phyloP scores from a whole-genome alignment of 2,888 invertebrate species.

The Seira ritae region DNA sequence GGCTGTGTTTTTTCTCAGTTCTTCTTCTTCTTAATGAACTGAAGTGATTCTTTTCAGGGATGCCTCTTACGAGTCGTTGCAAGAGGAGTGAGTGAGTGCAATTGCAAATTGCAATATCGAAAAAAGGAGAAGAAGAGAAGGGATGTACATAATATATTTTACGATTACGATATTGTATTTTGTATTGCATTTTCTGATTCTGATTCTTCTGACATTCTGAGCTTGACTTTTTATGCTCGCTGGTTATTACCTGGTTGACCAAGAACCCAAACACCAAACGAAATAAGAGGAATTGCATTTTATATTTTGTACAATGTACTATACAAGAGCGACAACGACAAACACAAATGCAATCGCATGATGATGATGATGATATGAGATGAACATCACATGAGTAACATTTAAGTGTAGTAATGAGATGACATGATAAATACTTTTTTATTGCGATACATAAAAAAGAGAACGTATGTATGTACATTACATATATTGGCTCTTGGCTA shows the following conservation, averaged over 20 bases:
- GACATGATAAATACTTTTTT: background rate
- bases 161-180: background rate
- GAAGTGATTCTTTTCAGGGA: conserved; percentile 29
- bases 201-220: background rate
- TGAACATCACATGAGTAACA: conserved; percentile 1
- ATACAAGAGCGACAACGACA: background rate
- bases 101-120: background rate
- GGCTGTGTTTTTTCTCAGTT: no score
- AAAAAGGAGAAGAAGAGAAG: conserved; percentile 35
- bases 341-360: conserved; percentile 23
- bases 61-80: no score
- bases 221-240: conserved; percentile 10
- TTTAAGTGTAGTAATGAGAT: conserved; percentile 23
- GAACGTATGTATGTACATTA: no score
- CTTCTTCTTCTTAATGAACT: background rate
- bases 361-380: conserved; percentile 28
- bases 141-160: conserved; percentile 21
- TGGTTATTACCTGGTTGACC: conserved; percentile 59
- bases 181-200: background rate
- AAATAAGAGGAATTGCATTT: background rate
- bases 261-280: conserved; percentile 32
- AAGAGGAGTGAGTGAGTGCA: conserved; percentile 24
- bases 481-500: background rate
- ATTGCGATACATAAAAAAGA: no score
- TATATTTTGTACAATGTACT: background rate